Percentiles rank a stretch among this genome's conserved stretches.
Evolutionary conservation across 35 echinoderm and acorn worm species (phyloP).

Genomic region (Stichopus chloronotus): DNA sequence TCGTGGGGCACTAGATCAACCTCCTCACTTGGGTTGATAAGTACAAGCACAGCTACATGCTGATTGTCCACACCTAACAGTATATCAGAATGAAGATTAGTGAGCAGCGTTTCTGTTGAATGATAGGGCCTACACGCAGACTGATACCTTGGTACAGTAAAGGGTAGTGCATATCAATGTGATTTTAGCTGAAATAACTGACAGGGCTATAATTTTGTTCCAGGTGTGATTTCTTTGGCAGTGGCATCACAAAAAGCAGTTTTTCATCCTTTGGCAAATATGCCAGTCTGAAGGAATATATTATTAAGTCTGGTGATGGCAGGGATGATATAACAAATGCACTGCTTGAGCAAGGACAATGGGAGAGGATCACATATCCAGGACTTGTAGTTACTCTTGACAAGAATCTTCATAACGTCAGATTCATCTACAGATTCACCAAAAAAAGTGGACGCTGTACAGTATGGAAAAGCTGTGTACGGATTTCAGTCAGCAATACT

Average conservation of each 20-base stretch:
- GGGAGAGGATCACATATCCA: neutral
- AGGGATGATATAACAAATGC: neutral
- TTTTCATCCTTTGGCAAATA: conserved; percentile 27
- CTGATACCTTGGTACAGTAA: neutral
- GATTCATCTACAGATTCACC: neutral
- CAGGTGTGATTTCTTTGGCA: conserved; percentile 6
- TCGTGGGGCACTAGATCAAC: conserved; percentile 16
- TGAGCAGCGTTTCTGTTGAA: conserved; percentile 29
- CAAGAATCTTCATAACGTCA: conserved; percentile 5
- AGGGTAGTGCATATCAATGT: conserved; percentile 7
- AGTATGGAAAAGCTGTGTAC: neutral
- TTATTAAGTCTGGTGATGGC: conserved; percentile 1
- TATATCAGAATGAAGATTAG: conserved; percentile 36
- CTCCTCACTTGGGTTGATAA: neutral
- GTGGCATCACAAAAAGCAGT: conserved; percentile 23
- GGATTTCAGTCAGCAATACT: neutral
- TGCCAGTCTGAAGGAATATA: conserved; percentile 25
- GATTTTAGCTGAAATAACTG: conserved; percentile 24
- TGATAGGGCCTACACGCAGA: neutral
- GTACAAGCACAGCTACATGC: conserved; percentile 20
- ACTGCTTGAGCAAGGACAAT: neutral
- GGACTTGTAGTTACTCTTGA: conserved; percentile 15
- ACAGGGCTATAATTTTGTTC: conserved; percentile 10
- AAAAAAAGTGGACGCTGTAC: neutral
- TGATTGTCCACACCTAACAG: conserved; percentile 29